A percentile compares a stretch with the other conserved stretches of the same genome.
Evolutionary conservation across 2,888 invertebrate species (phyloP).

Genomic region (Helleia helle): DNA sequence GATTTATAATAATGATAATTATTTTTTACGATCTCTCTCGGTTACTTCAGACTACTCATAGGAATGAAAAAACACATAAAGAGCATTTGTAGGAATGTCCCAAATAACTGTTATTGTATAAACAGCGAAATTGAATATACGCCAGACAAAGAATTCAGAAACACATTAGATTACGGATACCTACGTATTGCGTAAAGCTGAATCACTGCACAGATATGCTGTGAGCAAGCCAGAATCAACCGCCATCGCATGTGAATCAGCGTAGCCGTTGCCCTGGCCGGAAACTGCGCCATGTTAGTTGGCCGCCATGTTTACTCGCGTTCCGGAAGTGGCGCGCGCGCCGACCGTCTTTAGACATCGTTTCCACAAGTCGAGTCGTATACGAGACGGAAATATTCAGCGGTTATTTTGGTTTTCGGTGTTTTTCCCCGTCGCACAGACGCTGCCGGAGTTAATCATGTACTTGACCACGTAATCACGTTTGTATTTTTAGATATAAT

Average conservation of each 20-base stretch:
- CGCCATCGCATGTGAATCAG: conserved; percentile 63
- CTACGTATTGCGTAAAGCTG: conserved; percentile 61
- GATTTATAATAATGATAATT: no score
- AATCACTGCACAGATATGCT: conserved; percentile 68
- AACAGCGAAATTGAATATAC: conserved; percentile 27
- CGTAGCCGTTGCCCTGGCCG: conserved; percentile 38
- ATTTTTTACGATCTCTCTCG: no score
- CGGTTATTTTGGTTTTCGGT: conserved; percentile 58
- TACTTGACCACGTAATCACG: conserved; percentile 47
- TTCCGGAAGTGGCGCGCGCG: conserved; percentile 72
- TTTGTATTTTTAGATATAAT: conserved; percentile 56
- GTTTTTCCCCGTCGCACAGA: conserved; percentile 67
- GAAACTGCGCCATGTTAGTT: conserved; percentile 70
- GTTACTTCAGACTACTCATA: no score
- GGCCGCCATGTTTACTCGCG: conserved; percentile 64
- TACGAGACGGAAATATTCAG: conserved; percentile 65
- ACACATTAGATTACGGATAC: conserved; percentile 12
- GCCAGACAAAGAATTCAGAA: conserved; percentile 42
- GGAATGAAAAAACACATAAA: no score
- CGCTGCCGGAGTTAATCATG: conserved; percentile 61
- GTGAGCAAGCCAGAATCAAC: conserved; percentile 58
- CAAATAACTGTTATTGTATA: conserved; percentile 20
- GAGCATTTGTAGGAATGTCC: no score
- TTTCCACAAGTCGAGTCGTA: conserved; percentile 57
- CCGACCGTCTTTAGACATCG: conserved; percentile 61